A percentile compares a stretch with the other conserved stretches of the same genome.
These are phyloP conservation scores for Geotria australis DNA, from an alignment of 2,797 vertebrate species.

Conservation along the genomic window DNA sequence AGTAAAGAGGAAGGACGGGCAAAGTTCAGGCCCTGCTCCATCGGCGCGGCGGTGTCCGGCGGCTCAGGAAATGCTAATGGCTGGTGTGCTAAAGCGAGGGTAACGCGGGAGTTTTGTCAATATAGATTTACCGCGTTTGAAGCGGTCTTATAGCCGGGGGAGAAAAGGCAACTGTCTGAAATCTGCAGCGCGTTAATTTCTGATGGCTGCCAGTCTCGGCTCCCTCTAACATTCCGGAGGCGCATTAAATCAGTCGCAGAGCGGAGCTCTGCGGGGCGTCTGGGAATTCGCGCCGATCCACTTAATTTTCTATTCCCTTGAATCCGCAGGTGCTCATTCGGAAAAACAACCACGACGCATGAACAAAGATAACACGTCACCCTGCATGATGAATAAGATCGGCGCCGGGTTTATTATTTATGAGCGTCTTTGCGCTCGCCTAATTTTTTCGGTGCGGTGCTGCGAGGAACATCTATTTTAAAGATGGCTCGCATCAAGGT, in stretches of 20 bases:
- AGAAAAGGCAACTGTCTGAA: too few relatives aligned
- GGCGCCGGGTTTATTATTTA: slow-evolving; percentile 11
- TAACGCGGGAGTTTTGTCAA: too few relatives aligned
- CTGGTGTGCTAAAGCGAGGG: too few relatives aligned
- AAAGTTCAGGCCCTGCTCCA: too few relatives aligned
- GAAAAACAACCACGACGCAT: slow-evolving; percentile 52
- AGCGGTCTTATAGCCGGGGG: too few relatives aligned
- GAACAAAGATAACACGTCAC: slow-evolving; percentile 76
- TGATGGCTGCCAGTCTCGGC: slow-evolving; percentile 45
- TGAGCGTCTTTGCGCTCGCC: neutral
- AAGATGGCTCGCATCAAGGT: neutral
- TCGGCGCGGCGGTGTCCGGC: too few relatives aligned
- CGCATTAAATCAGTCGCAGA: slow-evolving; percentile 38
- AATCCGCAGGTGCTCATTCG: slow-evolving; percentile 85
- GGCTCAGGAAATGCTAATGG: too few relatives aligned
- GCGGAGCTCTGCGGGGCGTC: slow-evolving; percentile 42
- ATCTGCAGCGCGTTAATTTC: slow-evolving; percentile 23
- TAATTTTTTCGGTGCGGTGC: neutral
- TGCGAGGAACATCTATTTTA: neutral
- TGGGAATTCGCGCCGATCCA: slow-evolving; percentile 71
- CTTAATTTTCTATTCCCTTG: slow-evolving; percentile 72
- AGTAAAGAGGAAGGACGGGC: too few relatives aligned
- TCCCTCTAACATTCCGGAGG: slow-evolving; percentile 38
- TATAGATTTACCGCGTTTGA: too few relatives aligned
- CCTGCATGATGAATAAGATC: slow-evolving; percentile 73